Conservation (phyloP, 2,113 vertebrate genomes). For the Dromas ardeola region DNA sequence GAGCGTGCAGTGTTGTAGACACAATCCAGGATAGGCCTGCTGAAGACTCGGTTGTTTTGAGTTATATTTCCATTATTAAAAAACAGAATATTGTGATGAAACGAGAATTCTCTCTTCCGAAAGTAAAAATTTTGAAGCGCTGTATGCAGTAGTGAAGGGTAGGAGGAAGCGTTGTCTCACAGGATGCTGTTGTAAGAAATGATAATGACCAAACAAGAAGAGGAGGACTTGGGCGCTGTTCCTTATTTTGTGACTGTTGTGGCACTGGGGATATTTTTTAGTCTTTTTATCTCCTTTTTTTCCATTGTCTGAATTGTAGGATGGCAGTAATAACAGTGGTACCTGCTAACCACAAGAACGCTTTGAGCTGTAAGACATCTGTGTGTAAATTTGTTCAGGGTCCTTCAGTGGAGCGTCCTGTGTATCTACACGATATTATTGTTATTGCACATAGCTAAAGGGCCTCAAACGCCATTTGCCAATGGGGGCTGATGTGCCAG, state of each 20-base stretch:
- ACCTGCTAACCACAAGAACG: not conserved
- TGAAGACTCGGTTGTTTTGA: not conserved
- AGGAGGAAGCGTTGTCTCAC: not conserved
- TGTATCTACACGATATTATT: not conserved
- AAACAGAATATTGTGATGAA: not conserved
- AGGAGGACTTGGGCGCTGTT: not conserved
- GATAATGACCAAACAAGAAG: not conserved
- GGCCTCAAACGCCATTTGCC: not conserved
- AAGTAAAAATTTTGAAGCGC: not conserved
- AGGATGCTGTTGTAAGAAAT: not conserved
- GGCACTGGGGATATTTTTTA: not conserved
- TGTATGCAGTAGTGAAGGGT: not conserved
- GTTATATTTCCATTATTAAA: not conserved
- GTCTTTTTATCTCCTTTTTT: not conserved
- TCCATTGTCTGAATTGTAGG: not conserved
- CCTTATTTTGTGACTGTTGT: not conserved
- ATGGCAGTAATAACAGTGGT: not conserved
- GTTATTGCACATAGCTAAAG: not conserved
- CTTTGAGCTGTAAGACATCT: not conserved
- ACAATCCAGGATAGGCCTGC: not conserved
- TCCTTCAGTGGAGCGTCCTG: not conserved
- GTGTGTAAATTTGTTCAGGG: not conserved
- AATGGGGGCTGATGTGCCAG: not conserved
- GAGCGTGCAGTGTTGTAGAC: not conserved
- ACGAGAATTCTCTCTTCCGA: not conserved